Conservation (phyloP, 2,113 vertebrate species). For the Nannobrachium achirus region DNA sequence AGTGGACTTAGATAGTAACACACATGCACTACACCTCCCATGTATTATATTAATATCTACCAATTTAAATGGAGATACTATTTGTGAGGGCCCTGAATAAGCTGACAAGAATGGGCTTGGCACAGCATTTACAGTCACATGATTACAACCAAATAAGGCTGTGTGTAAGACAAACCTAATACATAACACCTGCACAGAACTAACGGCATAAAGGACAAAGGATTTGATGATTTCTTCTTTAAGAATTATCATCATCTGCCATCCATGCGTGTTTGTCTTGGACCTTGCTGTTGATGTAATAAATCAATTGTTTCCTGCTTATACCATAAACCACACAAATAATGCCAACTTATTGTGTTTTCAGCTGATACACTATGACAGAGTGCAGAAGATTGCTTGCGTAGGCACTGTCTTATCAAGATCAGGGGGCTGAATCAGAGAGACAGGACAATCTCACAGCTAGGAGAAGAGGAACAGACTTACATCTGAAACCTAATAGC, state of each 20-base stretch:
- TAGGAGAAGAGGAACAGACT: neutral
- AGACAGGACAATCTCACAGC: constrained; percentile 19
- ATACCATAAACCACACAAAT: neutral
- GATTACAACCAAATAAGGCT: neutral
- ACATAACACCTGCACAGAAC: neutral
- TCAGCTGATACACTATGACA: neutral
- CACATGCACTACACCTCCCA: constrained; percentile 3
- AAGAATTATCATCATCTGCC: neutral
- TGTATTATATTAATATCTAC: neutral
- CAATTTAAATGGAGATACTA: neutral
- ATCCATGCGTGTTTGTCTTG: neutral
- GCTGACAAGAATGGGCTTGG: neutral
- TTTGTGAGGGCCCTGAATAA: neutral
- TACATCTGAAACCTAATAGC: constrained; percentile 19
- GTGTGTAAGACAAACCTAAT: neutral
- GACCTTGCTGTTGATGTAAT: neutral
- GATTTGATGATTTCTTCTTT: too few species aligned
- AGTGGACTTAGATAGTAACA: constrained; percentile 32
- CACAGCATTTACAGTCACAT: neutral
- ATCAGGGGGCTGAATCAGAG: constrained; percentile 14
- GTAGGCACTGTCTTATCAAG: constrained; percentile 15
- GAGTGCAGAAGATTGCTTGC: constrained; percentile 13
- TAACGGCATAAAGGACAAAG: too few species aligned
- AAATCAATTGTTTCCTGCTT: neutral
- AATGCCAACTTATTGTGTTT: neutral